Evolutionary conservation across 2,888 invertebrate genomes (phyloP).

Genomic region (Ormyrus nitidulus): DNA sequence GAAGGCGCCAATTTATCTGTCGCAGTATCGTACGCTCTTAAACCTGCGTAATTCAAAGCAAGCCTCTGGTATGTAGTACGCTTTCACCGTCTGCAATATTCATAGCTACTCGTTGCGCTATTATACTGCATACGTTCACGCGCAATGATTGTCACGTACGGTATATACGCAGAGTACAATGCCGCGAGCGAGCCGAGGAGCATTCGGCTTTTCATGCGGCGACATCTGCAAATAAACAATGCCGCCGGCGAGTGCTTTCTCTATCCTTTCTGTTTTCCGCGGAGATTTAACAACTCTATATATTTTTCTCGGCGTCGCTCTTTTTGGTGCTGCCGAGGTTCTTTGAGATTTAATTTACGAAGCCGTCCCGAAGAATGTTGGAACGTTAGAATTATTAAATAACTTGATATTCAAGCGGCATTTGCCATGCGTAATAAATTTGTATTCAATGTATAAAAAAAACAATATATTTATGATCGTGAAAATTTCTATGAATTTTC

Average conservation of each 20-base stretch:
- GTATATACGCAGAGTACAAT: slow-evolving; percentile 30
- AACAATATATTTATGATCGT: slow-evolving; percentile 7
- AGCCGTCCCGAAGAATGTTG: slow-evolving; percentile 1
- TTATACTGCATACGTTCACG: slow-evolving; percentile 48
- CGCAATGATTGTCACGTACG: slow-evolving; percentile 52
- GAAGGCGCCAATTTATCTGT: slow-evolving; percentile 29
- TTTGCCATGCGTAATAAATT: neutral
- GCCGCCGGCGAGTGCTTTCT: slow-evolving; percentile 20
- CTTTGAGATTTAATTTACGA: slow-evolving; percentile 24
- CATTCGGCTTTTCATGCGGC: slow-evolving; percentile 14
- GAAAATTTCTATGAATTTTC: neutral
- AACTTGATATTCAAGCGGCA: neutral
- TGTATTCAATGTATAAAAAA: neutral
- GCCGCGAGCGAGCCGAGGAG: neutral
- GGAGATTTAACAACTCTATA: slow-evolving; percentile 36
- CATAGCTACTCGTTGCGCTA: slow-evolving; percentile 57
- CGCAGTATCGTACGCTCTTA: slow-evolving; percentile 26
- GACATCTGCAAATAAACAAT: slow-evolving; percentile 52
- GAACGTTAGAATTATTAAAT: neutral
- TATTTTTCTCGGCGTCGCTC: slow-evolving; percentile 6
- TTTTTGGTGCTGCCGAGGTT: neutral
- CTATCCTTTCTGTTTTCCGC: slow-evolving; percentile 39
- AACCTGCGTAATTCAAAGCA: slow-evolving; percentile 40
- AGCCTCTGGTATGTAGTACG: slow-evolving; percentile 68
- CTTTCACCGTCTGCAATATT: slow-evolving; percentile 69